Base-by-base conservation (phyloP, 2,797 vertebrate genomes). In the Acridotheres tristis region DNA sequence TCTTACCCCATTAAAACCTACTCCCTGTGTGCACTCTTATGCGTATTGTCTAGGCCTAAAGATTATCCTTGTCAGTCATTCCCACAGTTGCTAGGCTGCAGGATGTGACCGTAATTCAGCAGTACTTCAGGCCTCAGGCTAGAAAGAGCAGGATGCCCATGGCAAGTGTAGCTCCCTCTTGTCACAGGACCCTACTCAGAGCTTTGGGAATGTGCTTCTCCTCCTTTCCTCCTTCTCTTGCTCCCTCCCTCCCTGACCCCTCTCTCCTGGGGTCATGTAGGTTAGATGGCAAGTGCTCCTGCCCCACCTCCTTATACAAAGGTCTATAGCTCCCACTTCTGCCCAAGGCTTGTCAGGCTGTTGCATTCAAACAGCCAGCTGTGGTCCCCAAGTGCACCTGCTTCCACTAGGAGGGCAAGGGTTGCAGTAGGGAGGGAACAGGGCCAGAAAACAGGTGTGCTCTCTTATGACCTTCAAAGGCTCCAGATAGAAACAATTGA, bases 281-380 rank as follows among this genome's bases (percentile, higher is more conserved):
- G 8, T 20, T 19, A 58, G 10, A 51, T 22, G 13, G 7, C 19
- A 57, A 34, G 4, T n/a, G 20, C 3, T 26, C 8, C 43, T 43
- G 9, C 4, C 8, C 6, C 6, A 40, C 5, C 10, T 32, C 6
- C 5, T 74, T 29, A 57, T 12, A 25, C 17, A 53, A 61, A 57
- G 8, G 11, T 4, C 34, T 61, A 0, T 22, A 38, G 9, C 5
- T 54, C 9, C 21, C 18, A 40, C 25, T 16, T 15, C 5, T 2
- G 2, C 11, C 15, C 15, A 13, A 20, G 11, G 3, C 58, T 48
- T 72, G 10, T 30, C n/a, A 63, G 15, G 23, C 10, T 83, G 5
- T 25, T 59, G 9, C 2, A 11, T 53, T 36, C 6, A 4, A 6
- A 8, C 4, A 63, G 29, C 2, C 27, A 29, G 0, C 20, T 21